Evolutionary conservation across 1,140 invertebrate genomes (phyloP), one percentile per base, ranked within the genome.

Genomic region (Brachionus asplanchnoidis): DNA sequence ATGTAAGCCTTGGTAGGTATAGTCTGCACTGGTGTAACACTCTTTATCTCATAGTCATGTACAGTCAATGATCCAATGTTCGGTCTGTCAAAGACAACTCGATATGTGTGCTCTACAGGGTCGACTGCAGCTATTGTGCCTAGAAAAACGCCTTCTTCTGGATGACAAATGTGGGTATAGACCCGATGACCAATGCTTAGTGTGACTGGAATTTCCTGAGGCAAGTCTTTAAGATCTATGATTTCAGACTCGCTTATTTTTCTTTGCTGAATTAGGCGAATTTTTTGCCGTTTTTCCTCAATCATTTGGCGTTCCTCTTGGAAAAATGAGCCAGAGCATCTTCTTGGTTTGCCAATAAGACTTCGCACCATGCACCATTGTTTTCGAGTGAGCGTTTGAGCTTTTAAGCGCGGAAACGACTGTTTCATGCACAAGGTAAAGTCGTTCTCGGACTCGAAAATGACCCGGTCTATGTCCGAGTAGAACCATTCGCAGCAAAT

Each of bases 401-500:
- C 94, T 88, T 95, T 95, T 50, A 99, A 90, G 87, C 95, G 94
- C 7, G 97, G 97, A 91, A 98, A 98, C 6, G 95, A 94, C 89
- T 98, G 97, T 88, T 93, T 94, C 17, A 99, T 90, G 88, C 96
- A 97, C 68, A 95, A 94, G 90, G 94, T 94, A 88, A 99, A 99
- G 91, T 99, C 97, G 91, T 98, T 98, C 87, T 98, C 95, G 70
- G 95, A 95, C 86, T 95, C 92, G 90, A 99, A 98, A 9, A 99
- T 90, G 68, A 95, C 94, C 87, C 94, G 95, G 89, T 99, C 97
- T 86, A 99, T 94, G 88, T 97, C 98, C 87, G 96, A 98, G 89
- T 99, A 99, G 91, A 99, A 99, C 94, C 96, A 99, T 89, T 99
- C 97, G 90, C 96, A 98, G 88, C 95, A 98, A 1, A 98, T 96